Percentiles rank a stretch among this genome's conserved stretches.
phyloP scores from a whole-genome alignment of 2,113 vertebrate genomes.

The Pomatorhinus ruficollis region DNA sequence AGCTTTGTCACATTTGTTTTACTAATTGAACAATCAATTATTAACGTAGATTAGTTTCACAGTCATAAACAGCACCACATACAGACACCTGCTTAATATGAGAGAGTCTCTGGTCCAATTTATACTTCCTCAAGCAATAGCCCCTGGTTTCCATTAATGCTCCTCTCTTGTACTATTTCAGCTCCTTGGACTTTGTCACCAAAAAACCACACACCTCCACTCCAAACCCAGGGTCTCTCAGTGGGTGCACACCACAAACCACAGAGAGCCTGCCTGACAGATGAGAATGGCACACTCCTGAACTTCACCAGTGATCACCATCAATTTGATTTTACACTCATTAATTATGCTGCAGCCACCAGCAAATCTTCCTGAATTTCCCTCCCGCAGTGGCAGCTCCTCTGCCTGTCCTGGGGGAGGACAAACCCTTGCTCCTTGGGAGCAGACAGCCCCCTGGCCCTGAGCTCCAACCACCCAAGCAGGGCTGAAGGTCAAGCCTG shows the following conservation, averaged over 20 bases:
- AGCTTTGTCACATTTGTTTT: constrained; percentile 74
- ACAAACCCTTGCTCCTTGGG: neutral
- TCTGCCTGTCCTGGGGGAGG: neutral
- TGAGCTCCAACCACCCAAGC: constrained; percentile 35
- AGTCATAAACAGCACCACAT: neutral
- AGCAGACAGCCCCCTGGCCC: neutral
- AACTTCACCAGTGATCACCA: neutral
- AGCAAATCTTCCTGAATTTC: neutral
- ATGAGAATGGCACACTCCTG: neutral
- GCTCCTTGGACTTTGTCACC: neutral
- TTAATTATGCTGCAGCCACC: neutral
- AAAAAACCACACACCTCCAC: neutral
- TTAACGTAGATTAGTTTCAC: constrained; percentile 70
- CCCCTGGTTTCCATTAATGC: neutral
- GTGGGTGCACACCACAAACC: rapidly evolving
- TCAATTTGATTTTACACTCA: neutral
- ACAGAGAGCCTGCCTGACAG: neutral
- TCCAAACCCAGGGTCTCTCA: neutral
- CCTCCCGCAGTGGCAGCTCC: neutral
- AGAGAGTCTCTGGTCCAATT: neutral
- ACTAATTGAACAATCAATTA: constrained; percentile 79
- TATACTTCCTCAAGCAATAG: neutral
- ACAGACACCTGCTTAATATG: neutral
- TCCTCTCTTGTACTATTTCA: neutral
- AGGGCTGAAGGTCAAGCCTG: constrained; percentile 42